These are phyloP conservation scores for Bombyx mandarina DNA, from an alignment of 1,140 invertebrate genomes.

Conservation along the genomic window DNA sequence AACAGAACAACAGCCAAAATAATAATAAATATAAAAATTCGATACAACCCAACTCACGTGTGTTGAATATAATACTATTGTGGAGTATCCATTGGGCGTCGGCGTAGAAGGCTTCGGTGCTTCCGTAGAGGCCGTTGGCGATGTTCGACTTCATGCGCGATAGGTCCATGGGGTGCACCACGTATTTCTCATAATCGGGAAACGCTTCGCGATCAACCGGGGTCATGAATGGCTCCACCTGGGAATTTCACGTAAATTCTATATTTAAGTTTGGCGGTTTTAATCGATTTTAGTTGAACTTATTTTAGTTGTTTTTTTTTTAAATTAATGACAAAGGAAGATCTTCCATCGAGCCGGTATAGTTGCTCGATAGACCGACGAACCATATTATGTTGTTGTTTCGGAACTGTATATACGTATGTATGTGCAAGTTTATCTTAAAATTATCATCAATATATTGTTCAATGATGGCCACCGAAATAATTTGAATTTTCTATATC, in stretches of 20 bases:
- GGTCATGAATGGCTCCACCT: slow-evolving; percentile 82
- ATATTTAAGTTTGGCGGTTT: too few species aligned
- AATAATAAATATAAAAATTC: background rate
- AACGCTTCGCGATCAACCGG: slow-evolving; percentile 79
- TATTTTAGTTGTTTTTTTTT: too few species aligned
- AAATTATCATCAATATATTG: too few species aligned
- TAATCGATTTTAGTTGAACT: too few species aligned
- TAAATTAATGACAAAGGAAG: too few species aligned
- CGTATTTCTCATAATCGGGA: slow-evolving; percentile 83
- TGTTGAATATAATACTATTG: slow-evolving; percentile 91
- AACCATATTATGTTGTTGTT: too few species aligned
- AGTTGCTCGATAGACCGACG: too few species aligned
- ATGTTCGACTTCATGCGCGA: slow-evolving; percentile 84
- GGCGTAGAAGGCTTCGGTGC: slow-evolving; percentile 88
- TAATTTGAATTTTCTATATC: too few species aligned
- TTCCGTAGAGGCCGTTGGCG: slow-evolving; percentile 84
- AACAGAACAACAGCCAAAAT: background rate
- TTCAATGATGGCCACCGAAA: too few species aligned
- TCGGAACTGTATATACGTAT: too few species aligned
- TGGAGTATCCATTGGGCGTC: slow-evolving; percentile 95
- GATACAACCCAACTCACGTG: slow-evolving; percentile 73
- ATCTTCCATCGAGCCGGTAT: too few species aligned
- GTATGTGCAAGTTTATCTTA: too few species aligned
- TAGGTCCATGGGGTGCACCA: slow-evolving; percentile 90
- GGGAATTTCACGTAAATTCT: slow-evolving; percentile 16